These are phyloP conservation scores for Palythoa heliodiscus DNA, from an alignment of 92 coral and sea anemone genomes.

Conservation along the genomic window DNA sequence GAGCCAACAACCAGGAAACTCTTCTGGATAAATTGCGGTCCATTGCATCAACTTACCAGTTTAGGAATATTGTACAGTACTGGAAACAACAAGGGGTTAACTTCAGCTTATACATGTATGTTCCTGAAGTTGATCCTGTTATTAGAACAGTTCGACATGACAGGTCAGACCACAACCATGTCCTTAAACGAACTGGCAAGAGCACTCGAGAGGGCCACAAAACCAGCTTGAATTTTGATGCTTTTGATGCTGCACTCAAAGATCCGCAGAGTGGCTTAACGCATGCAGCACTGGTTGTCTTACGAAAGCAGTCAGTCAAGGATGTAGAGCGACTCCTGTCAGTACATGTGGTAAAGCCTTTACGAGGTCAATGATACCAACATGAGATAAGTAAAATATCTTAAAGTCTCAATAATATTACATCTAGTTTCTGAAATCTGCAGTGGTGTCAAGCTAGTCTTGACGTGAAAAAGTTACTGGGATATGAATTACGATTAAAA, in stretches of 20 bases:
- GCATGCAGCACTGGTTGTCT: slow-evolving; percentile 44
- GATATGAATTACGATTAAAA: too few species aligned
- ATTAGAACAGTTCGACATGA: slow-evolving; percentile 25
- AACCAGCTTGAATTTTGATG: slow-evolving; percentile 10
- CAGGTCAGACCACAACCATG: slow-evolving; percentile 35
- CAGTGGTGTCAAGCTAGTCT: too few species aligned
- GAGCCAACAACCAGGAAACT: slow-evolving; percentile 27
- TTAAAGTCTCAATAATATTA: too few species aligned
- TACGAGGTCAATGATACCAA: slow-evolving; percentile 19
- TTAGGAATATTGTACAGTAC: slow-evolving; percentile 11
- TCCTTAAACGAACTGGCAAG: slow-evolving; percentile 39
- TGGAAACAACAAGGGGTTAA: slow-evolving; percentile 31
- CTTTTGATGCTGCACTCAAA: slow-evolving; percentile 38
- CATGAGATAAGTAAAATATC: slow-evolving; percentile 33
- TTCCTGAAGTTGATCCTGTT: slow-evolving; percentile 30
- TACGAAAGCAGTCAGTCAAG: slow-evolving; percentile 37
- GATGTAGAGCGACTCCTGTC: slow-evolving; percentile 43
- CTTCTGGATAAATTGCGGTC: slow-evolving; percentile 26
- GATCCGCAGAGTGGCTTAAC: slow-evolving; percentile 47
- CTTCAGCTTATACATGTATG: slow-evolving; percentile 36
- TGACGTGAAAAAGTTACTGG: too few species aligned
- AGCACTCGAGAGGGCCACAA: slow-evolving; percentile 41
- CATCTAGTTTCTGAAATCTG: too few species aligned
- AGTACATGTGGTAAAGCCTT: slow-evolving; percentile 6
- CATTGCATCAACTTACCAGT: slow-evolving; percentile 27